Evolutionary conservation across 2,797 vertebrate species (phyloP).

Genomic region (Pyrrhura leucotis): DNA sequence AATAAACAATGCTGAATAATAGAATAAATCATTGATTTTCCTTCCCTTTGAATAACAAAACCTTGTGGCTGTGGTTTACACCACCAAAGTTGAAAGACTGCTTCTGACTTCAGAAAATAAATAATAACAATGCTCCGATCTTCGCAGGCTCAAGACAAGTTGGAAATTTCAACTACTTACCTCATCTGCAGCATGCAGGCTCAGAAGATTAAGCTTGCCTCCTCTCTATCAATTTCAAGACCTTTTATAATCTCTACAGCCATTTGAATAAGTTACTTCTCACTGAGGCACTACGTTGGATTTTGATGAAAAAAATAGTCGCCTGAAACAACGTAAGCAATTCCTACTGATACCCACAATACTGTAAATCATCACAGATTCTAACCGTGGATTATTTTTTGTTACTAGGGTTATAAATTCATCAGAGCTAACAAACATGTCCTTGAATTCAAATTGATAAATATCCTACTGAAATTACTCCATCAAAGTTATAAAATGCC

Average conservation of each 20-base stretch:
- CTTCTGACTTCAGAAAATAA: not conserved
- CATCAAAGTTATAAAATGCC: not conserved
- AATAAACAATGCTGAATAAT: not conserved
- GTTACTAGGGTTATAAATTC: not conserved
- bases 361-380: not conserved
- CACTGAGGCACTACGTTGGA: not conserved
- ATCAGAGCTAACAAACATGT: not conserved
- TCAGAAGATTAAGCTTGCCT: not conserved
- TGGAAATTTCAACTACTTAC: not conserved
- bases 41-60: not conserved
- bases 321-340: not conserved
- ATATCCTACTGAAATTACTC: not conserved
- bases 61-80: not conserved
- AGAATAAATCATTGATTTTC: slow-evolving; percentile 2
- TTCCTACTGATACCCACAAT: not conserved
- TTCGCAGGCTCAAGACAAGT: not conserved
- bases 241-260: not conserved
- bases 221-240: not conserved
- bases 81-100: not conserved
- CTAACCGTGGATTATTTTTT: not conserved
- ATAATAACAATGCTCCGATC: not conserved
- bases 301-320: not conserved
- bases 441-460: not conserved
- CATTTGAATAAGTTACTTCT: not conserved
- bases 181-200: not conserved